phyloP scores from a whole-genome alignment of 2,888 invertebrate species.

The Sarcophaga subvicina region DNA sequence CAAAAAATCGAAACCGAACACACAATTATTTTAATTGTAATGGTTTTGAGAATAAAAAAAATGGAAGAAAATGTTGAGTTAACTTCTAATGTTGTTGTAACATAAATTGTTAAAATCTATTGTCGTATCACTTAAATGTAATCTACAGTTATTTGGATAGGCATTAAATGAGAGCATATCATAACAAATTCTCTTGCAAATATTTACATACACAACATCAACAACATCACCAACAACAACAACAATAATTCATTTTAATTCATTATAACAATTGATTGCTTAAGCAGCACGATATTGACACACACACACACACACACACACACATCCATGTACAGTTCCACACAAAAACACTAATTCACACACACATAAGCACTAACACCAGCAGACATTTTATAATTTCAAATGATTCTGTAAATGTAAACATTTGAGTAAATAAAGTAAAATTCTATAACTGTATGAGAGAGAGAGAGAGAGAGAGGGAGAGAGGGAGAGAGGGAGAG shows the following conservation, averaged over 20 bases:
- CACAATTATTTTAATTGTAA: background rate
- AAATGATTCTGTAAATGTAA: too few species aligned
- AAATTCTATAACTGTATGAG: too few species aligned
- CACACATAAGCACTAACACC: too few species aligned
- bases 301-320: too few species aligned
- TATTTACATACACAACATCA: background rate
- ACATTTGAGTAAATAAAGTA: too few species aligned
- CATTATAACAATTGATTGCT: conserved; percentile 33
- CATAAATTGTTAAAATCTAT: background rate
- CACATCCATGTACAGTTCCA: too few species aligned
- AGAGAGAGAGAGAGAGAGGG: background rate
- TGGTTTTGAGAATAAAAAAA: background rate
- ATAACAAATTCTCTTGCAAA: background rate
- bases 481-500: too few species aligned
- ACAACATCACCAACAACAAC: too few species aligned
- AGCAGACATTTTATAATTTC: too few species aligned
- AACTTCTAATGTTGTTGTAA: background rate
- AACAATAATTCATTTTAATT: conserved; percentile 16
- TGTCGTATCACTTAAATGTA: background rate
- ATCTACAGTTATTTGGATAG: background rate
- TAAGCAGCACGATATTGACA: conserved; percentile 1
- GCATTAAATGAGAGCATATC: conserved; percentile 6
- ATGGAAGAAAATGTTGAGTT: too few species aligned
- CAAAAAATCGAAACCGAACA: background rate
- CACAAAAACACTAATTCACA: too few species aligned